Percentiles rank a stretch among this genome's conserved stretches.
Conservation (phyloP, 2,888 invertebrate genomes). For the Cephus sareptanus region DNA sequence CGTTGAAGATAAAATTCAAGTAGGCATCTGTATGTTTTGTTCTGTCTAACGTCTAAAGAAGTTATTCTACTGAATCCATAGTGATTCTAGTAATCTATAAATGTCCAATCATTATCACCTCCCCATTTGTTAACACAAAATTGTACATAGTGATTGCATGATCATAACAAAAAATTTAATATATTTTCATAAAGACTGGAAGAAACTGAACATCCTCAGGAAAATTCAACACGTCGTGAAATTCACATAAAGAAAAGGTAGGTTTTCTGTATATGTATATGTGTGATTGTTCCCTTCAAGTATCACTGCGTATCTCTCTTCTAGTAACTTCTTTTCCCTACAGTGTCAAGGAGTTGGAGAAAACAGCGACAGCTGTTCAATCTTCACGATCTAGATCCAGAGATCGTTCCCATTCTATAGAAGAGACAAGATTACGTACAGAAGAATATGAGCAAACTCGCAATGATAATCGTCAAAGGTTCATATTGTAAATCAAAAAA, state of each 20-base stretch:
- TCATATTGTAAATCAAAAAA: not conserved
- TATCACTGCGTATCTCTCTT: not conserved
- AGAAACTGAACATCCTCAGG: not conserved
- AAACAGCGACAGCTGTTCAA: constrained; percentile 12
- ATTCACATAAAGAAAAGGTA: not conserved
- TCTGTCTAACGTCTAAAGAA: not conserved
- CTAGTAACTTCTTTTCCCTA: not conserved
- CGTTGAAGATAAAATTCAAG: not conserved
- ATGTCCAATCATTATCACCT: not conserved
- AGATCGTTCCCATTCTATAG: not conserved
- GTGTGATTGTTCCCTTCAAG: too few relatives aligned
- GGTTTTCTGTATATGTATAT: not conserved
- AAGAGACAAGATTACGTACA: not conserved
- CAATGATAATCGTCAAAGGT: not conserved
- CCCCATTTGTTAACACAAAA: not conserved
- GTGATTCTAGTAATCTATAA: not conserved
- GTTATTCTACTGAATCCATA: not conserved
- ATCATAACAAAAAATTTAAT: not conserved
- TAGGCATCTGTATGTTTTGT: not conserved
- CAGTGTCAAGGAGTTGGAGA: not conserved
- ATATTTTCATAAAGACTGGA: not conserved
- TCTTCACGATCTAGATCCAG: not conserved
- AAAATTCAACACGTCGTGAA: not conserved
- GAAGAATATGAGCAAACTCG: not conserved
- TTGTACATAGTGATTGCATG: not conserved